A percentile compares a stretch with the other conserved stretches of the same genome.
Evolutionary conservation across 2,797 vertebrate species (phyloP).

Genomic region (Centropyge bicolor): DNA sequence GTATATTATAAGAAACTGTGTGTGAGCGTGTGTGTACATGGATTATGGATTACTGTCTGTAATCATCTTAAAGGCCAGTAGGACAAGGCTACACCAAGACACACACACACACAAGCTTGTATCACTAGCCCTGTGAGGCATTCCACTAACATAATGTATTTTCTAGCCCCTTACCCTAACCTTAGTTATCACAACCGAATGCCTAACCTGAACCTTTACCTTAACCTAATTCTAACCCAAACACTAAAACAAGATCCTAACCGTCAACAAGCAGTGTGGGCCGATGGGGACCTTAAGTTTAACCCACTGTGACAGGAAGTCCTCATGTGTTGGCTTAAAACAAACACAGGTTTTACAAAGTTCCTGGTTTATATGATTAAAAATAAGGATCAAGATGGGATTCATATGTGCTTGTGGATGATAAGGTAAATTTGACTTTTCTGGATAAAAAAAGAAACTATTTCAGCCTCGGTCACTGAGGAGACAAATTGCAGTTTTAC

Average conservation of each 20-base stretch:
- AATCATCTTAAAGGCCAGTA: slow-evolving; percentile 68
- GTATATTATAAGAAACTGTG: slow-evolving; percentile 14
- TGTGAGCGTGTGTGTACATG: not conserved
- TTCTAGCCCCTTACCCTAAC: too few species aligned
- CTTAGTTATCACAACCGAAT: too few species aligned
- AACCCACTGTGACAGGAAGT: too few species aligned
- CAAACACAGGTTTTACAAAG: not conserved
- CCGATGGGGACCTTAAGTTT: too few species aligned
- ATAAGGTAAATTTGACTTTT: not conserved
- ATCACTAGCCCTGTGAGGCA: too few species aligned
- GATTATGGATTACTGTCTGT: slow-evolving; percentile 72
- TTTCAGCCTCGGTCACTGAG: not conserved
- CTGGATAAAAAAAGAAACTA: not conserved
- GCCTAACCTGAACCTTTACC: too few species aligned
- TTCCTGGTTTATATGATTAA: not conserved
- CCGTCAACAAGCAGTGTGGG: too few species aligned
- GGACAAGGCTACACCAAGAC: slow-evolving; percentile 28
- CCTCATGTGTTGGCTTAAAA: too few species aligned
- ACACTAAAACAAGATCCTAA: too few species aligned
- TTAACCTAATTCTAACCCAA: too few species aligned
- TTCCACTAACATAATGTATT: too few species aligned
- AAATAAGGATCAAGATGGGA: not conserved
- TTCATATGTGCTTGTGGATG: not conserved
- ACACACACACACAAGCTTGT: too few species aligned
- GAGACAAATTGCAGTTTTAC: not conserved